These are phyloP conservation scores for Phalacrocorax carbo DNA, from an alignment of 2,113 vertebrate species.

Conservation along the genomic window DNA sequence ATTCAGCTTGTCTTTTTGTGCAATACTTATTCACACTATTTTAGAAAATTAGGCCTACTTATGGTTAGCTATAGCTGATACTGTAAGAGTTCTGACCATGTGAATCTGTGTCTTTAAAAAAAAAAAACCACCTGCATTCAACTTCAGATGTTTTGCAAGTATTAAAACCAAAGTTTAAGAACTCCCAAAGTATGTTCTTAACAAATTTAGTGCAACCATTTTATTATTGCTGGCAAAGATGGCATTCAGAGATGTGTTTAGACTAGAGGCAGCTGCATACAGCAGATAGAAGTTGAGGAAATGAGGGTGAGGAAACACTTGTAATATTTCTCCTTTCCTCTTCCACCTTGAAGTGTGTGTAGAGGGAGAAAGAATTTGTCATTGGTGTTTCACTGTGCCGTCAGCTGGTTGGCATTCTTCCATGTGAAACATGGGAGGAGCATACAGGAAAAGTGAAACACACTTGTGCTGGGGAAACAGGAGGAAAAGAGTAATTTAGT, in stretches of 20 bases:
- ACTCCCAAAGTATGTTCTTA: neutral
- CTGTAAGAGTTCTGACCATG: neutral
- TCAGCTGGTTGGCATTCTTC: conserved; percentile 8
- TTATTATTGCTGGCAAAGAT: neutral
- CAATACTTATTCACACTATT: neutral
- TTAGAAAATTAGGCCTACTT: neutral
- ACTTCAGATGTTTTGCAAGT: neutral
- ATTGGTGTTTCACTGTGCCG: neutral
- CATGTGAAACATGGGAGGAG: conserved; percentile 37
- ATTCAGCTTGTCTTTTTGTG: neutral
- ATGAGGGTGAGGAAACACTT: neutral
- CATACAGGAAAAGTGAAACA: neutral
- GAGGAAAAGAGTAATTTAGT: neutral
- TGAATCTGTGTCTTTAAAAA: neutral
- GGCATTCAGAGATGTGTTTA: neutral
- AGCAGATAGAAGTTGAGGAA: conserved; percentile 37
- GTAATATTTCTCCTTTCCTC: neutral
- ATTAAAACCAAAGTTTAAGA: neutral
- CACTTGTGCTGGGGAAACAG: neutral
- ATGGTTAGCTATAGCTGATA: neutral
- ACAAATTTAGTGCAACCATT: neutral
- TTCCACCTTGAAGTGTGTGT: neutral
- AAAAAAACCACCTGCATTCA: neutral
- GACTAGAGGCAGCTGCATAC: neutral
- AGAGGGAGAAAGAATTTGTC: neutral